These are phyloP conservation scores for Elysia chlorotica DNA, from an alignment of 1,140 invertebrate genomes.

Conservation along the genomic window DNA sequence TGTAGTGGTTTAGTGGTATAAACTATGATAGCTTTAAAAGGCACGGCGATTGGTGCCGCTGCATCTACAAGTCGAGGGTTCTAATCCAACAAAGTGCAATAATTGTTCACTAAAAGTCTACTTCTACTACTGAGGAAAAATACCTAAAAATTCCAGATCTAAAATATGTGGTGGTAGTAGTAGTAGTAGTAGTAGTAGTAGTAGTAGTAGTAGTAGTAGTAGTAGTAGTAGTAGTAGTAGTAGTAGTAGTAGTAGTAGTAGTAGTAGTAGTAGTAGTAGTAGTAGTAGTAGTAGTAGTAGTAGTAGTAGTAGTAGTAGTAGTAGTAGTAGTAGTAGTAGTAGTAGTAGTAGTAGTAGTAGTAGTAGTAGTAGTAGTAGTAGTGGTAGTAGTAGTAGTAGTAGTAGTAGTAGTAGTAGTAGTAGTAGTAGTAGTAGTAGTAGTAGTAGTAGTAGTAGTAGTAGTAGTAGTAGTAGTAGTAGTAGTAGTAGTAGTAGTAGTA, in stretches of 20 bases:
- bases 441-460: slow-evolving; percentile 6
- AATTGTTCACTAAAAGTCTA: no score
- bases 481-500: not conserved
- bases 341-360: slow-evolving; percentile 23
- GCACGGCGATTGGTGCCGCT: no score
- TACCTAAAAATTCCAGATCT: no score
- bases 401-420: slow-evolving; percentile 24
- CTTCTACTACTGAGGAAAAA: no score
- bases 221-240: slow-evolving; percentile 3
- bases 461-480: not conserved
- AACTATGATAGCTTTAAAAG: no score
- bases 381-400: slow-evolving; percentile 19
- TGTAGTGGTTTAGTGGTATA: no score
- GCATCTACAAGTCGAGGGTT: no score
- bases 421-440: slow-evolving; percentile 7
- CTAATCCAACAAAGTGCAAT: no score
- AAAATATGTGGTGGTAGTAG: slow-evolving; percentile 3
- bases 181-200: slow-evolving; percentile 11
- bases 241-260: not conserved
- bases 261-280: slow-evolving; percentile 12
- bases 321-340: slow-evolving; percentile 11
- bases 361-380: slow-evolving; percentile 22
- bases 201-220: slow-evolving; percentile 13
- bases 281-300: slow-evolving; percentile 12
- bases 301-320: slow-evolving; percentile 17